phyloP scores from a whole-genome alignment of 1,140 invertebrate genomes.

The Anastrepha ludens region DNA sequence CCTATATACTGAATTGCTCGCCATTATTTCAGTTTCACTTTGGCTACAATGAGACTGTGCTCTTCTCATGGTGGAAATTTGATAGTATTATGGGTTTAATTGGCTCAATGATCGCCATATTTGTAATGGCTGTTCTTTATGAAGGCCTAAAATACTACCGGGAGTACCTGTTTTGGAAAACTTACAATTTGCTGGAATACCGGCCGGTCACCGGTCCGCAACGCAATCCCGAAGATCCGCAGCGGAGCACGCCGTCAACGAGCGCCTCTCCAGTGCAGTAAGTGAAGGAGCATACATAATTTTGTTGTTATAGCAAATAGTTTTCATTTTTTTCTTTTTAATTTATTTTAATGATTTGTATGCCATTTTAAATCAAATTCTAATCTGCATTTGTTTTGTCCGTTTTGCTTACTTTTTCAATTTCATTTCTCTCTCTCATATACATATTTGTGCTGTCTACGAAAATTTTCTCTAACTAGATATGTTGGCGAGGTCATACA shows the following conservation, averaged over 20 bases:
- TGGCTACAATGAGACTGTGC: constrained; percentile 82
- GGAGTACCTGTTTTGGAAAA: constrained; percentile 89
- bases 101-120: constrained; percentile 89
- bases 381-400: constrained; percentile 46
- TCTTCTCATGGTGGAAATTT: constrained; percentile 88
- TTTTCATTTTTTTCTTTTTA: constrained; percentile 5
- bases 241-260: constrained; percentile 64
- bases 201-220: constrained; percentile 81
- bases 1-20: no score
- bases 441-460: constrained; percentile 37
- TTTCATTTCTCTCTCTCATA: constrained; percentile 35
- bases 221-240: constrained; percentile 77
- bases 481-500: constrained; percentile 82
- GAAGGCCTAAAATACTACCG: constrained; percentile 94
- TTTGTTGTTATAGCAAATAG: constrained; percentile 5
- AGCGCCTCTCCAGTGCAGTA: constrained; percentile 80
- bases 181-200: constrained; percentile 82
- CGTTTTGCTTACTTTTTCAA: constrained; percentile 42
- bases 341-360: constrained; percentile 8
- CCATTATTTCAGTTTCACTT: constrained; percentile 85
- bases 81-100: constrained; percentile 83
- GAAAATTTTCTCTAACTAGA: constrained; percentile 61
- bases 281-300: constrained; percentile 67
- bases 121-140: constrained; percentile 89
- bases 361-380: constrained; percentile 54